Base-by-base conservation (phyloP, 2,888 invertebrate genomes). In the Chrysina gloriosa region DNA sequence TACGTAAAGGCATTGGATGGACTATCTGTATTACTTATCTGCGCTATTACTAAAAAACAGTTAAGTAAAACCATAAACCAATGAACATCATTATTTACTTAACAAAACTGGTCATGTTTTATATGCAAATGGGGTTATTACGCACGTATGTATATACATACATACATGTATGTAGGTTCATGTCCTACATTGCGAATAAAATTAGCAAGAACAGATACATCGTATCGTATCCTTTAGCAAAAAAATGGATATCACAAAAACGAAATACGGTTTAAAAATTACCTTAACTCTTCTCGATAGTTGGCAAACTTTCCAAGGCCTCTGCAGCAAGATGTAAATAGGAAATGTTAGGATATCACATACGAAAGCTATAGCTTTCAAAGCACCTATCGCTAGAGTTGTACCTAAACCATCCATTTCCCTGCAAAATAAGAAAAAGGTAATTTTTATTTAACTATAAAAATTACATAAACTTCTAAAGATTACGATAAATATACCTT, bases 291-390 rank as follows among this genome's bases (percentile, higher is more conserved):
- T 87, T 73, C 92, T 86, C 50, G 93, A 91, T 68, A 91, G 86
- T 70, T 90, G 89, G 73, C 93, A 88, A 79, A 91, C 90, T 82
- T 90, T 89, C 96, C 96, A 96, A 69, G 96, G 96, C 78, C 91
- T 88, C 84, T 96, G 96, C 73, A 94, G 84, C 71, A 96, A 84
- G 77, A 95, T 89, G 85, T 96, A 97, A 25, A 97, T 89, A 70
- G 97, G 95, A 85, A 94, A 93, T 70, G 96, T 94, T 79, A 97
- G 85, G 78, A 97, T 88, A 83, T 97, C 97, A 85, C 92, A 96
- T 73, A 97, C 88, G 81, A 95, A 91, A 76, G 93, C 90, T 75
- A 95, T 86, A 61, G 92, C 91, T 82, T 91, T 92, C 79, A 95
- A 89, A 75, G 93, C 91, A 75, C 89, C 89, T 78, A 94, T 86